phyloP scores from a whole-genome alignment of 2,888 invertebrate genomes.

The Serripes groenlandicus region DNA sequence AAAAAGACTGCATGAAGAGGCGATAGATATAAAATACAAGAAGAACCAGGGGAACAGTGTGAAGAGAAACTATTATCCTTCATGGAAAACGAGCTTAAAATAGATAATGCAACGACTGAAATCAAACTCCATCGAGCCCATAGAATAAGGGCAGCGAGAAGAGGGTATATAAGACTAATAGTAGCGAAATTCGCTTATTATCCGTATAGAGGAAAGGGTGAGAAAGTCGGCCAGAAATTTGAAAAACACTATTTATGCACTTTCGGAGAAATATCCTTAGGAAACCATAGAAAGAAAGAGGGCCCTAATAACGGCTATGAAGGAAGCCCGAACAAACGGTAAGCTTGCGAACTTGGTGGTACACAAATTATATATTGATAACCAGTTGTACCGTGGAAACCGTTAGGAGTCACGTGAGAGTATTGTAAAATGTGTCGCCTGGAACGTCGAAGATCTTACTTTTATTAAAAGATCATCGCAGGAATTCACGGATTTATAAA shows the following conservation, averaged over 20 bases:
- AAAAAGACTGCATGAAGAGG: too few species aligned
- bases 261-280: not conserved
- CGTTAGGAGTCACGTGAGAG: not conserved
- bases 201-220: too few species aligned
- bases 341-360: not conserved
- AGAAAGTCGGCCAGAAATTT: not conserved
- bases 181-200: too few species aligned
- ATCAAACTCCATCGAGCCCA: too few species aligned
- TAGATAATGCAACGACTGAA: too few species aligned
- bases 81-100: too few species aligned
- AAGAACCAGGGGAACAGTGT: too few species aligned
- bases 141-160: too few species aligned
- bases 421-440: not conserved
- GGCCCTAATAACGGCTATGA: not conserved
- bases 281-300: not conserved
- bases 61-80: too few species aligned
- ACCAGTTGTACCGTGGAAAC: not conserved
- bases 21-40: too few species aligned
- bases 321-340: not conserved
- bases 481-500: not conserved
- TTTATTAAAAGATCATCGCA: not conserved
- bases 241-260: not conserved
- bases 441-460: slow-evolving; percentile 29
- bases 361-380: not conserved
- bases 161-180: too few species aligned